These are phyloP conservation scores for Rhinolophus sinicus DNA, from an alignment of 2,113 vertebrate species.

Conservation along the genomic window DNA sequence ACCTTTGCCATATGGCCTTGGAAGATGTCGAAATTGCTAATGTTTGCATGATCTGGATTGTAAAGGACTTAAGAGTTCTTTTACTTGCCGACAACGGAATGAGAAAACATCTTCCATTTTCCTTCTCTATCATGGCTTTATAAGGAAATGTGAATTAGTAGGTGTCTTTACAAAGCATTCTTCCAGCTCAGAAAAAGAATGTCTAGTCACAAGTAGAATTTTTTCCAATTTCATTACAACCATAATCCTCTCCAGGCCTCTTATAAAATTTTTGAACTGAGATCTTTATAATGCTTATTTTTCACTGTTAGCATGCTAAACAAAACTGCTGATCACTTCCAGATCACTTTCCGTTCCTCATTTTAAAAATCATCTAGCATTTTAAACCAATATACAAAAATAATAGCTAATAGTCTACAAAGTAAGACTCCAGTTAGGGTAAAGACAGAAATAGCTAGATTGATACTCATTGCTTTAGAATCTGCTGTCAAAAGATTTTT, in stretches of 20 bases:
- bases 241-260: not conserved
- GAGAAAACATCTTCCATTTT: conserved; percentile 1
- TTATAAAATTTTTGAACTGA: not conserved
- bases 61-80: not conserved
- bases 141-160: conserved; percentile 21
- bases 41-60: conserved; percentile 2
- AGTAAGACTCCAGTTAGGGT: not conserved
- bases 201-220: not conserved
- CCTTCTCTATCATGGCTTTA: not conserved
- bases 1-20: not conserved
- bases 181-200: conserved; percentile 30
- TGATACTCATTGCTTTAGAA: not conserved
- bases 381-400: conserved; percentile 39
- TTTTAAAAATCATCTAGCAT: conserved; percentile 24
- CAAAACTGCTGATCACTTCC: not conserved
- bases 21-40: not conserved
- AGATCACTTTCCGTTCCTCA: not conserved
- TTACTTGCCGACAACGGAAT: not conserved
- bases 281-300: conserved; percentile 19
- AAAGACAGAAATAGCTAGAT: not conserved
- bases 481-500: not conserved
- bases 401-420: not conserved
- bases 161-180: conserved; percentile 23
- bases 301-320: conserved; percentile 21
- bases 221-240: not conserved